Percentiles rank a stretch among this genome's conserved stretches.
phyloP scores from a whole-genome alignment of 2,797 vertebrate species.

The Anabas testudineus region DNA sequence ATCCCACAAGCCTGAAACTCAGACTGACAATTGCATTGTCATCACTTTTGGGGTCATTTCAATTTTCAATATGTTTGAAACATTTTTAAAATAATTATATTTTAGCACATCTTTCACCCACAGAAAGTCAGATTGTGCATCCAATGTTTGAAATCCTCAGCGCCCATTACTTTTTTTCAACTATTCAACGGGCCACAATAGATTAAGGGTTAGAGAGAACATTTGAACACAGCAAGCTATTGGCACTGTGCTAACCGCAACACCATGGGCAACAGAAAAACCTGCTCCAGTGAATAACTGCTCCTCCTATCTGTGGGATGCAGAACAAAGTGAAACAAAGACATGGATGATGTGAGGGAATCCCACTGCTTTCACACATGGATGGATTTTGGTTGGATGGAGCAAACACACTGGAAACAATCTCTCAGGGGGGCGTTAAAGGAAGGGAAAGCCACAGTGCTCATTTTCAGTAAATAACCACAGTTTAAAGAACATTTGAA shows the following conservation, averaged over 20 bases:
- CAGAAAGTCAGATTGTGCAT: background rate
- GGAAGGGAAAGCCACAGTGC: slow-evolving; percentile 34
- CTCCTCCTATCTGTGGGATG: slow-evolving; percentile 7
- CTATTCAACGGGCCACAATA: slow-evolving; percentile 7
- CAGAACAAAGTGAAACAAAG: slow-evolving; percentile 13
- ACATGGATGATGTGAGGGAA: slow-evolving; percentile 44
- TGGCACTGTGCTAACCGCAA: slow-evolving; percentile 29
- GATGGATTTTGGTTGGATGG: slow-evolving; percentile 13
- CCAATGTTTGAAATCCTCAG: background rate
- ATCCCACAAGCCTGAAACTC: slow-evolving; percentile 15
- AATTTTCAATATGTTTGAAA: slow-evolving; percentile 5
- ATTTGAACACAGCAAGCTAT: slow-evolving; percentile 31
- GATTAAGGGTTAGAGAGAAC: slow-evolving; percentile 26
- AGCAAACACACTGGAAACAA: slow-evolving; percentile 18
- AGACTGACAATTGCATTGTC: background rate
- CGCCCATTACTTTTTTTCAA: background rate
- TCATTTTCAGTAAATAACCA: slow-evolving; percentile 41
- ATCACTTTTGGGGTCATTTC: too few species aligned
- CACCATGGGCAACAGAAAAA: slow-evolving; percentile 29
- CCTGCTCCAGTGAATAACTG: slow-evolving; percentile 20
- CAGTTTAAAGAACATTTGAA: slow-evolving; percentile 39
- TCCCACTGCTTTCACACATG: slow-evolving; percentile 51
- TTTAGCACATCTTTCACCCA: background rate
- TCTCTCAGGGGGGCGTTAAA: slow-evolving; percentile 9
- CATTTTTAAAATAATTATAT: slow-evolving; percentile 6